Conservation (phyloP, 2,113 vertebrate species). For the Callorhinus ursinus region DNA sequence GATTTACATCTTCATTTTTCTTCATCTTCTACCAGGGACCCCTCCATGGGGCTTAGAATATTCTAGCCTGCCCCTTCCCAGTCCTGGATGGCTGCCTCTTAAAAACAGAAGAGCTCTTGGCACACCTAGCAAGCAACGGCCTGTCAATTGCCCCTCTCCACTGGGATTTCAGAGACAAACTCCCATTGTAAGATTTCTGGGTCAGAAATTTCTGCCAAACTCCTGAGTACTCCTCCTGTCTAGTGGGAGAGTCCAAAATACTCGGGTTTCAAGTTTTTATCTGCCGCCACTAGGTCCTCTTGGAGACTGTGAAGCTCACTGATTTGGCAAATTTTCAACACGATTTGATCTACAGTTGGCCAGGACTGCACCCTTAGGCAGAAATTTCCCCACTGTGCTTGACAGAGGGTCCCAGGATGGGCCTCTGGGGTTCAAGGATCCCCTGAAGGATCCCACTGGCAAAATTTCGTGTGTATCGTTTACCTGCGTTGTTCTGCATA, state of each 20-base stretch:
- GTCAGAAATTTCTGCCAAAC: slow-evolving; percentile 37
- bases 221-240: neutral
- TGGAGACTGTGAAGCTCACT: neutral
- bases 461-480: neutral
- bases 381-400: neutral
- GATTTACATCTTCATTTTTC: neutral
- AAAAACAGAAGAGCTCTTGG: slow-evolving; percentile 36
- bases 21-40: neutral
- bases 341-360: slow-evolving; percentile 7
- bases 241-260: neutral
- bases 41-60: neutral
- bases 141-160: neutral
- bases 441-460: neutral
- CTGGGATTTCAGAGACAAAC: slow-evolving; percentile 5
- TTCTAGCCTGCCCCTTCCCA: neutral
- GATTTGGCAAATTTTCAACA: neutral
- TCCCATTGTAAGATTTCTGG: slow-evolving; percentile 28
- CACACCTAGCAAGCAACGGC: neutral
- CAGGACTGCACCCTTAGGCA: neutral
- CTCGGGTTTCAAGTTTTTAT: neutral
- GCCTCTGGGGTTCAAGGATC: neutral
- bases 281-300: neutral
- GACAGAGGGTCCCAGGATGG: neutral
- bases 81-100: neutral
- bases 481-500: neutral